Conservation (phyloP, 1,140 invertebrate species). For the Leptoteleia sp. region DNA sequence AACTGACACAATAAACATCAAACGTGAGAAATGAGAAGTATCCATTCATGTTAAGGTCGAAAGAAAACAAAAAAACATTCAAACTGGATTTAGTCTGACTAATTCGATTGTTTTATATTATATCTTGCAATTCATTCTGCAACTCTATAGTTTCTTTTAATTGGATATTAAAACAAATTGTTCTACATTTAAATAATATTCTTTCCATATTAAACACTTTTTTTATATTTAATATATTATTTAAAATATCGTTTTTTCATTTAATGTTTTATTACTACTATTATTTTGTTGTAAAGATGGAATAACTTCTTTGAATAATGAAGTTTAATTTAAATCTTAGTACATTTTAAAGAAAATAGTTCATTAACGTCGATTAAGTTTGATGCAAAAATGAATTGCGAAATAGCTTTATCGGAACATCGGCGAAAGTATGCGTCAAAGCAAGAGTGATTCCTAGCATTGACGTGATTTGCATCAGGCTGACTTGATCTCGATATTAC, state of each 20-base stretch:
- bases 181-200: no score
- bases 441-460: constrained; percentile 6
- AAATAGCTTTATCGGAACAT: constrained; percentile 10
- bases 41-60: constrained; percentile 21
- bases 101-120: constrained; percentile 7
- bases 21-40: constrained; percentile 9
- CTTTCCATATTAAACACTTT: no score
- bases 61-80: constrained; percentile 15
- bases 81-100: constrained; percentile 6
- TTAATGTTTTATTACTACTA: not conserved
- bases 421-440: constrained; percentile 36
- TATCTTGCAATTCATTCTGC: not conserved
- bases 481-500: constrained; percentile 32
- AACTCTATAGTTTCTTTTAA: not conserved
- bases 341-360: not conserved
- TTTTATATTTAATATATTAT: not conserved
- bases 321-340: not conserved
- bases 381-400: not conserved
- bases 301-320: no score
- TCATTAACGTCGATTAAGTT: not conserved
- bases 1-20: not conserved
- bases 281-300: no score
- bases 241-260: no score
- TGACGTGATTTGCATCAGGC: constrained; percentile 39
- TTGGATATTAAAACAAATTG: no score